phyloP scores from a whole-genome alignment of 2,797 vertebrate species.

The Nannoperca australis region DNA sequence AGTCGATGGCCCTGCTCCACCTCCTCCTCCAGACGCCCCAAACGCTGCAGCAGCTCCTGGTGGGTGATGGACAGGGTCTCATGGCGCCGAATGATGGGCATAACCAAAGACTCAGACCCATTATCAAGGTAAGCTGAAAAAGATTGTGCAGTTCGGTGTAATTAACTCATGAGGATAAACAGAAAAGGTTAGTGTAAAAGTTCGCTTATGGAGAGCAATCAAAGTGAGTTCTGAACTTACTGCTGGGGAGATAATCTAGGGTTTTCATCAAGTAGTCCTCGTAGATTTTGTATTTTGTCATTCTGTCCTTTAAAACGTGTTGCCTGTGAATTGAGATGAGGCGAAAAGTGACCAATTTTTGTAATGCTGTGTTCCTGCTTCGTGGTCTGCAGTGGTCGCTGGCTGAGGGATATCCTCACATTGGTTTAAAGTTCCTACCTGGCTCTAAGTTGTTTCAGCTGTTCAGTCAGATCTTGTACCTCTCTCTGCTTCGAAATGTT shows the following conservation, averaged over 20 bases:
- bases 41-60: constrained; percentile 75
- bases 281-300: constrained; percentile 81
- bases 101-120: constrained; percentile 74
- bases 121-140: constrained; percentile 71
- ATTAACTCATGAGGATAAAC: background rate
- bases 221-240: constrained; percentile 65
- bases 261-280: constrained; percentile 86
- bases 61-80: constrained; percentile 80
- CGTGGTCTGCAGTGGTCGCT: no score
- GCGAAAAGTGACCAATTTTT: background rate
- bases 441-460: constrained; percentile 73
- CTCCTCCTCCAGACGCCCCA: constrained; percentile 78
- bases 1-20: constrained; percentile 75
- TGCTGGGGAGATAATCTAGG: constrained; percentile 81
- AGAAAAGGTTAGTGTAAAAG: background rate
- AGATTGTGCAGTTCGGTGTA: background rate
- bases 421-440: constrained; percentile 68
- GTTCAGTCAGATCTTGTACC: constrained; percentile 75
- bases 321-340: constrained; percentile 73
- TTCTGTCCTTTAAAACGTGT: constrained; percentile 76
- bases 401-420: background rate
- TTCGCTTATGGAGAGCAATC: background rate
- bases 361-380: no score
- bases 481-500: constrained; percentile 78
- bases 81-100: constrained; percentile 82